Conservation (phyloP, 1,140 invertebrate species). For the Drosophila pseudoobscura region DNA sequence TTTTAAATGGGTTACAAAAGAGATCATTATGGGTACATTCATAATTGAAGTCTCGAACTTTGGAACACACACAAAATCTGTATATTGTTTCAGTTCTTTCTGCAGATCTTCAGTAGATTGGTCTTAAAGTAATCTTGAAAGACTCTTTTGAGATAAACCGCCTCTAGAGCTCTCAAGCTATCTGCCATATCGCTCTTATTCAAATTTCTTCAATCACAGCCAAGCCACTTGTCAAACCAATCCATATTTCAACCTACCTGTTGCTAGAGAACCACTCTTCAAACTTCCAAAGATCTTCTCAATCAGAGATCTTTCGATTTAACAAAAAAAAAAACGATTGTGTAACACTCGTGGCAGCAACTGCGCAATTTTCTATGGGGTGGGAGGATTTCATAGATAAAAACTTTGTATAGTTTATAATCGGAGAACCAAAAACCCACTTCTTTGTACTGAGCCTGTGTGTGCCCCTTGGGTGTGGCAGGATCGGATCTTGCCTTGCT, state of each 20-base stretch:
- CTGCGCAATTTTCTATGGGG: slow-evolving; percentile 71
- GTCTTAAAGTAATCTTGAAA: too few species aligned
- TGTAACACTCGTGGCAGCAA: slow-evolving; percentile 58
- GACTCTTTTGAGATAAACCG: too few species aligned
- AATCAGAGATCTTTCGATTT: slow-evolving; percentile 18
- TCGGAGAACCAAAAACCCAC: slow-evolving; percentile 35
- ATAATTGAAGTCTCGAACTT: too few species aligned
- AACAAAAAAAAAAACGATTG: slow-evolving; percentile 41
- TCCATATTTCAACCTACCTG: slow-evolving; percentile 45
- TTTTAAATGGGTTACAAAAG: too few species aligned
- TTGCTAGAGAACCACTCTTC: slow-evolving; percentile 12
- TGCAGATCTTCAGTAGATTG: too few species aligned
- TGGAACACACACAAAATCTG: too few species aligned
- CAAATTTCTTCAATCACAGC: too few species aligned
- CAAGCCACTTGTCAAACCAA: too few species aligned
- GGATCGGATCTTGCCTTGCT: slow-evolving; percentile 42
- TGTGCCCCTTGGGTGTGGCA: slow-evolving; percentile 1
- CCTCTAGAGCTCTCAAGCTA: too few species aligned
- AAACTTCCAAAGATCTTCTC: slow-evolving; percentile 1
- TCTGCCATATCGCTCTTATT: too few species aligned
- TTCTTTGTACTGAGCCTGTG: slow-evolving; percentile 40
- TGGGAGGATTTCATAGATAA: slow-evolving; percentile 10
- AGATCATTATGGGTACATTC: too few species aligned
- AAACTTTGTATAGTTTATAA: not conserved
- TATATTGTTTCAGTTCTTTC: too few species aligned